Evolutionary conservation across 2,797 vertebrate genomes (phyloP), one percentile per base, ranked within the genome.

Genomic region (Rhincodon typus): DNA sequence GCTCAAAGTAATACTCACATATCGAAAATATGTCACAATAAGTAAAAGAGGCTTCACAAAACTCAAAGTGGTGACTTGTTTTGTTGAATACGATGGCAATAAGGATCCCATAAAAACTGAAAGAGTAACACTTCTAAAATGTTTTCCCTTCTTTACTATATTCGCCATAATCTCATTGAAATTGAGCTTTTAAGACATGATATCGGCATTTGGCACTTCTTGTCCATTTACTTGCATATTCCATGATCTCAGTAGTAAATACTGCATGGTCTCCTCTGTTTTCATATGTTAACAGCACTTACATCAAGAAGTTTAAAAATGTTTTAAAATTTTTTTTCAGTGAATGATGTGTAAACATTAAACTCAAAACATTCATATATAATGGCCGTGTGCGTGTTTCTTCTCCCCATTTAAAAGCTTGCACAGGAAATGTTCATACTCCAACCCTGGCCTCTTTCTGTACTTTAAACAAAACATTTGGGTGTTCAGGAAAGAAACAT

Each of bases 241-340:
- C 96, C 96, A 96, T 97, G 97, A 98, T 97, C 97, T 97, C 97
- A 96, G 50, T 87, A 96, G 95, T 82, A 96, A 96, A 95, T 86
- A 77, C 96, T 96, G 86, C 96, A 96, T 96, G 96, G 94, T 95
- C 96, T 96, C 96, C 69, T 53, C 0, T 0, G 77, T 57, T 70
- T 42, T 77, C 69, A n/a, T 50, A 19, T 57, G 46, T 7, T 74
- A 77, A 77, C 30, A 62, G 57, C 57, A 91, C 17, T 77, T 57
- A 13, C 46, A 53, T n/a, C 46, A 1, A 57, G 15, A 57, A 53
- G 42, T 50, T 25, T 70, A 74, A n/a, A 50, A 95, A 53, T 57
- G 42, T 95, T 91, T 82, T 42, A 1, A 77, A 1, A 57, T 90
- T 3, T 57, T 27, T 19, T 90, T 53, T n/a, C 94, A 95, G 46